Conservation (phyloP, 2,888 invertebrate genomes). For the Operophtera brumata region DNA sequence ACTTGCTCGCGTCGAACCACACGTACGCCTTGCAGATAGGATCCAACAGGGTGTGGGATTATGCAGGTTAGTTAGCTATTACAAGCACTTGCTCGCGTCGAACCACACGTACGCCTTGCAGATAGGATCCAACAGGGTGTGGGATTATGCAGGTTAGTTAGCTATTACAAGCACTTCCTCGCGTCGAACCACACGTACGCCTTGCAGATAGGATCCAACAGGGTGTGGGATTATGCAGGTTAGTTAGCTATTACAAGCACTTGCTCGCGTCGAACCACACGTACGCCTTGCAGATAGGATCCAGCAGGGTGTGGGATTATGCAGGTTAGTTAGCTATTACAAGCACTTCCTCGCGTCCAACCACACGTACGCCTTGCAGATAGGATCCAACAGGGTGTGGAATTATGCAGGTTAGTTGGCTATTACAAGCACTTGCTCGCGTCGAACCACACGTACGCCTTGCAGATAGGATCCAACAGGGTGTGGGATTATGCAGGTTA, state of each 20-base stretch:
- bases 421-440: slow-evolving; percentile 95
- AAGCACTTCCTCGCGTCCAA: slow-evolving; percentile 97
- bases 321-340: no score
- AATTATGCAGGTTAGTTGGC: no score
- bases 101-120: slow-evolving; percentile 99
- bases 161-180: slow-evolving; percentile 95
- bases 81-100: slow-evolving; percentile 95
- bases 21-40: slow-evolving; percentile 98
- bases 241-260: no score
- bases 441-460: slow-evolving; percentile 97
- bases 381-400: slow-evolving; percentile 99
- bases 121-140: slow-evolving; percentile 96
- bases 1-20: slow-evolving; percentile 97
- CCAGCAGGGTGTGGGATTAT: slow-evolving; percentile 99
- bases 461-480: slow-evolving; percentile 96
- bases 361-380: slow-evolving; percentile 98
- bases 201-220: slow-evolving; percentile 96
- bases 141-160: no score
- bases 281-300: slow-evolving; percentile 97
- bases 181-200: slow-evolving; percentile 98
- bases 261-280: slow-evolving; percentile 97
- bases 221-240: slow-evolving; percentile 99
- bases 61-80: no score
- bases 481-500: slow-evolving; percentile 99
- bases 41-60: slow-evolving; percentile 99